Evolutionary conservation across 1,140 invertebrate species (phyloP), one percentile per base, ranked within the genome.

Genomic region (Drosophila pachea): DNA sequence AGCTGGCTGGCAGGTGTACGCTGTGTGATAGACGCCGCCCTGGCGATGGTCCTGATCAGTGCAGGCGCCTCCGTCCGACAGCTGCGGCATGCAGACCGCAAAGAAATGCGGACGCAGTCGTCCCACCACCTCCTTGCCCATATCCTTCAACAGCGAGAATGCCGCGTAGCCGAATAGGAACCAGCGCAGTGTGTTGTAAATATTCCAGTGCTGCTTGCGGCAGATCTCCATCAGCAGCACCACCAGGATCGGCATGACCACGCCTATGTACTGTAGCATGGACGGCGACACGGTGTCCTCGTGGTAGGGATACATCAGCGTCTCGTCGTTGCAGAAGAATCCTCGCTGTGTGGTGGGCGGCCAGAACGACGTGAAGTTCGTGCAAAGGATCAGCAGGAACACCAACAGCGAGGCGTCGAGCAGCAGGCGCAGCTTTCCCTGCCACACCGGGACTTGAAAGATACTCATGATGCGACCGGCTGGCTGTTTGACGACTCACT

Each of bases 241-340:
- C 5, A 35, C 7, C 5, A 50, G 7, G 4, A 84, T 47, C 0
- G 86, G 79, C 1, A 78, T 29, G 33, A 74, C 33, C 2, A 78
- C 11, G 6, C 68, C 45, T 0, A 74, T 31, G 49, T 54, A 63
- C 42, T 78, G 68, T 0, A 78, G 54, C 38, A 70, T 16, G 2
- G 2, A 2, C 11, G 77, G 6, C 5, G 64, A 56, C 48, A 98
- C 94, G 0, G 96, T 97, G 5, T 95, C 95, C 6, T 91, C 90
- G 56, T 92, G 91, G 86, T 92, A 95, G 4, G 97, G 97, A 90
- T 98, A 95, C 76, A 93, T 93, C 31, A 99, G 92, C 38, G 95
- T 95, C 82, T 98, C 94, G 91, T 99, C 98, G 88, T 97, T 93
- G 90, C 97, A 99, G 90, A 96, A 98, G 91, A 99, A 98, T 7